Evolutionary conservation across 2,888 invertebrate genomes (phyloP).

Genomic region (Drosophila kuntzei): DNA sequence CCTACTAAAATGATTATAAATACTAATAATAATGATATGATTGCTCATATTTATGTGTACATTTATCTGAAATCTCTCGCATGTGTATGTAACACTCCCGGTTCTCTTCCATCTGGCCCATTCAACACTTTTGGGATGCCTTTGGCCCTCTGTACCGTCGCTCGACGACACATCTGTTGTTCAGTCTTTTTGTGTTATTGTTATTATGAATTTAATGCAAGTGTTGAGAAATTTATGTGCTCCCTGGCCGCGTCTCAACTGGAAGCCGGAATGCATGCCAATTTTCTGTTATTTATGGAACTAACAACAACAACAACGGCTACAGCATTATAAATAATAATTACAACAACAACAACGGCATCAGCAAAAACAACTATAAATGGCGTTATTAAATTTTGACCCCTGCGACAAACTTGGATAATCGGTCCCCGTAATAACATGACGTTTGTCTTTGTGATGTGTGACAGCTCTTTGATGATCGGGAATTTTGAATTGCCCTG

Average conservation of each 20-base stretch:
- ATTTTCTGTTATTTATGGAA: conserved; percentile 77
- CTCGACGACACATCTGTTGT: conserved; percentile 67
- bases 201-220: conserved; percentile 78
- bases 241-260: conserved; percentile 58
- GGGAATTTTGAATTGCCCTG: conserved; percentile 4
- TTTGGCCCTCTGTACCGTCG: conserved; percentile 19
- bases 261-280: conserved; percentile 74
- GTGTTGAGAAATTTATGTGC: conserved; percentile 80
- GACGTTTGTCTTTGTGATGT: not conserved
- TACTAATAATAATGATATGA: not conserved
- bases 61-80: conserved; percentile 1
- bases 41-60: not conserved
- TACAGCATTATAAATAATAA: conserved; percentile 6
- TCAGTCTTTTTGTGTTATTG: conserved; percentile 56
- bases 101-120: conserved; percentile 18
- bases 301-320: conserved; percentile 38
- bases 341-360: conserved; percentile 2
- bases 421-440: conserved; percentile 18
- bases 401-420: conserved; percentile 58
- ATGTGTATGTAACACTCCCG: not conserved
- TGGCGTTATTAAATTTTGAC: conserved; percentile 71
- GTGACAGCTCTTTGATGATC: conserved; percentile 55
- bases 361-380: conserved; percentile 20
- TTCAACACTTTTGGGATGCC: conserved; percentile 27
- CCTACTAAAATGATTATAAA: not conserved